Base-by-base conservation (phyloP, 2,888 invertebrate species). In the Scotopteryx bipunctaria region DNA sequence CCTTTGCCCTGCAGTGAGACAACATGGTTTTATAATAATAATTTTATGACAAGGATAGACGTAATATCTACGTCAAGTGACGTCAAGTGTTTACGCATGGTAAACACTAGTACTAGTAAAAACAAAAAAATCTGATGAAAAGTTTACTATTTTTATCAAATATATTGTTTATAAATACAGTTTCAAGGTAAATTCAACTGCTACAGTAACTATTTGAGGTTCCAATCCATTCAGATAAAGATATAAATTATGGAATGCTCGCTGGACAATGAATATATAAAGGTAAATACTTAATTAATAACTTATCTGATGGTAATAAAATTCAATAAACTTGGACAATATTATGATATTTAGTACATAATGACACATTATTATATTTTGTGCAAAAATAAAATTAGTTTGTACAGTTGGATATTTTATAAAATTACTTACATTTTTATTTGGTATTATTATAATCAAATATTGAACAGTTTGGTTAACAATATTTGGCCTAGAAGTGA, bases 381-480 rank as follows among this genome's bases (percentile, higher is more conserved):
- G 57, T 55, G 55, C 52, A 47, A 43, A 45, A 51, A 42, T 54
- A 29, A 50, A 43, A 57, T 41, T 21, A 53, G 41, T 46, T 33
- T 47, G 35, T 48, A 31, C 33, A 42, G 27, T 29, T 54, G 51
- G 50, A 61, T 58, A 38, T 51, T 52, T 55, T 43, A 49, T 59
- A 55, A 45, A 64, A 38, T 43, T 38, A 48, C 27, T 64, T 45
- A 33, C 36, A 38, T 56, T 36, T 61, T 61, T 66, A 64, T 67
- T 69, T 71, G 71, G 71, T 71, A 48, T 64, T 44, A 66, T 57
- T 59, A 57, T 47, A 66, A 63, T 67, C 56, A 60, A 53, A 59
- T 61, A 57, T 67, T 61, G 58, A 66, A 69, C 59, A 59, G 70
- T 77, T 76, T 76, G 62, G 59, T 60, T 58, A 55, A 69, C 68